These are phyloP conservation scores for Oryzaephilus surinamensis DNA, from an alignment of 1,140 invertebrate genomes.

Conservation along the genomic window DNA sequence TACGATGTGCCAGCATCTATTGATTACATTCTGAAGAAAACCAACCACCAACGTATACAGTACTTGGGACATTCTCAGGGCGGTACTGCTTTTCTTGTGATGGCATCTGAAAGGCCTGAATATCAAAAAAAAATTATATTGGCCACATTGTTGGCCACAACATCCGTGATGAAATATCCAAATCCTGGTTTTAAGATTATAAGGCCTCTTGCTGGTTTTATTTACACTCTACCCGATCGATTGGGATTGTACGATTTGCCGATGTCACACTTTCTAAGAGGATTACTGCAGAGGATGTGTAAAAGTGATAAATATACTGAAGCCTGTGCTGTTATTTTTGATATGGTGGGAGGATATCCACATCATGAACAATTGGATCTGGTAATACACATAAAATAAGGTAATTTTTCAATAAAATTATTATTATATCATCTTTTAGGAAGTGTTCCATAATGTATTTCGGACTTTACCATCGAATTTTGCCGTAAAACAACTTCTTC, in stretches of 20 bases:
- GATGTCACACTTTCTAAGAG: too few species aligned
- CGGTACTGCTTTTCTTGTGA: background rate
- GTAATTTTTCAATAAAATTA: background rate
- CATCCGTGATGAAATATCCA: background rate
- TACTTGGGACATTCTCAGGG: slow-evolving; percentile 8
- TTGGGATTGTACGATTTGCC: too few species aligned
- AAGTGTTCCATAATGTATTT: too few species aligned
- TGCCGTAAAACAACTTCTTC: slow-evolving; percentile 1
- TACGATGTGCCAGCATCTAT: slow-evolving; percentile 53
- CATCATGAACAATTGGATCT: background rate
- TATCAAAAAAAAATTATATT: background rate
- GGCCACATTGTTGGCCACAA: background rate
- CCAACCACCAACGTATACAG: slow-evolving; percentile 25
- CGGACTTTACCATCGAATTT: background rate
- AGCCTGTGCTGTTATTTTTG: too few species aligned
- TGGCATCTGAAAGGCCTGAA: background rate
- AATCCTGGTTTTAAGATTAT: too few species aligned
- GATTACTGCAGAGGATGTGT: too few species aligned
- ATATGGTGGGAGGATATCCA: too few species aligned
- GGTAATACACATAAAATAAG: background rate
- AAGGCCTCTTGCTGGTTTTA: too few species aligned
- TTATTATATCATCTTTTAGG: too few species aligned
- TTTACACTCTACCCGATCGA: too few species aligned
- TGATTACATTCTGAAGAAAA: slow-evolving; percentile 43
- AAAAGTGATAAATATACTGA: too few species aligned